Percentiles rank a stretch among this genome's conserved stretches.
Evolutionary conservation across 2,888 invertebrate genomes (phyloP).

Genomic region (Drosophila nr. medialis): DNA sequence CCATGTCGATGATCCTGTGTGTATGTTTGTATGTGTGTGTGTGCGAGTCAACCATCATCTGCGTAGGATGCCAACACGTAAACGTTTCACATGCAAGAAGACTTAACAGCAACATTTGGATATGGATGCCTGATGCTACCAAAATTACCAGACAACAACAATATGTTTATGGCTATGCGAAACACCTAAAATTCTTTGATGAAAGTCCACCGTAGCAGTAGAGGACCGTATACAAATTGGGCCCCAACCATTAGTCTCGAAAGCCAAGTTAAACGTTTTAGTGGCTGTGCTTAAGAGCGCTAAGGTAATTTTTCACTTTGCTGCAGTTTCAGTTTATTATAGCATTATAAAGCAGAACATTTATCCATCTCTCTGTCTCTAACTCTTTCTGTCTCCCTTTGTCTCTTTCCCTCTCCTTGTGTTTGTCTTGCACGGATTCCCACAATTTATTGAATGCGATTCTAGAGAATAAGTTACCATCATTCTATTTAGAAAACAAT

Average conservation of each 20-base stretch:
- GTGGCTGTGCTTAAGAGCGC: slow-evolving; percentile 76
- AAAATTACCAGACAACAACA: slow-evolving; percentile 50
- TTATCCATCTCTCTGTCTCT: background rate
- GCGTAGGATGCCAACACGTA: slow-evolving; percentile 73
- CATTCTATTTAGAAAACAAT: slow-evolving; percentile 78
- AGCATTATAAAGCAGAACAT: slow-evolving; percentile 51
- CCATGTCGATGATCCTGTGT: slow-evolving; percentile 24
- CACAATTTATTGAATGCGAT: slow-evolving; percentile 70
- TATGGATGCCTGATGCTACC: slow-evolving; percentile 41
- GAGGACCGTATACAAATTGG: slow-evolving; percentile 73
- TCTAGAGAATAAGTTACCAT: slow-evolving; percentile 55
- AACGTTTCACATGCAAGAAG: slow-evolving; percentile 73
- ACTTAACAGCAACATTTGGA: slow-evolving; percentile 57
- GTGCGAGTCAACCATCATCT: slow-evolving; percentile 32
- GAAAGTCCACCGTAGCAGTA: slow-evolving; percentile 53
- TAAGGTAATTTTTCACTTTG: slow-evolving; percentile 78
- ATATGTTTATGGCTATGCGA: slow-evolving; percentile 74
- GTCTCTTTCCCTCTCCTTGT: background rate
- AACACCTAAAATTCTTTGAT: slow-evolving; percentile 73
- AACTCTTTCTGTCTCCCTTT: background rate
- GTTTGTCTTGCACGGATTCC: slow-evolving; percentile 49
- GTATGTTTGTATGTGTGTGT: slow-evolving; percentile 3
- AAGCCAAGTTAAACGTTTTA: slow-evolving; percentile 75
- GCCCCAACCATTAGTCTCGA: slow-evolving; percentile 73
- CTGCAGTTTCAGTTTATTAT: slow-evolving; percentile 71